These are phyloP conservation scores for Ictalurus punctatus DNA, from an alignment of 2,113 vertebrate genomes.

Conservation along the genomic window DNA sequence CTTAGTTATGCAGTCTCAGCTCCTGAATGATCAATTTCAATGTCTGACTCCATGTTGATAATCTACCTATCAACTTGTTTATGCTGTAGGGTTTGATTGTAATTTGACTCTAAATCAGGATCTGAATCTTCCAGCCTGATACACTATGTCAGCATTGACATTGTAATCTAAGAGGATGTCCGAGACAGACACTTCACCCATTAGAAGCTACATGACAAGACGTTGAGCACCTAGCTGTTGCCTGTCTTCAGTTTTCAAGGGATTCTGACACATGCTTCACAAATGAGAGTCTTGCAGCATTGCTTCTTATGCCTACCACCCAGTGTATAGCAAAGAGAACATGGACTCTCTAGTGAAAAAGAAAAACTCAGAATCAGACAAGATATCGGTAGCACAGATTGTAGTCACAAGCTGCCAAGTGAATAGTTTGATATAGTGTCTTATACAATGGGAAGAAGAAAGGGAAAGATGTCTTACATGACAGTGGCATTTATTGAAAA, in stretches of 20 bases:
- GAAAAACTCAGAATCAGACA: not conserved
- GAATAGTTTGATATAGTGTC: not conserved
- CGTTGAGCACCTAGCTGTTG: not conserved
- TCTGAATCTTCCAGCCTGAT: not conserved
- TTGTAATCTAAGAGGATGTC: not conserved
- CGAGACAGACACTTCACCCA: not conserved
- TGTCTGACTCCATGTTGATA: not conserved
- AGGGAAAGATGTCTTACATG: not conserved
- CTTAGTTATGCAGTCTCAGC: not conserved
- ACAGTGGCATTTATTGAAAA: not conserved
- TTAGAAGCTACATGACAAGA: not conserved
- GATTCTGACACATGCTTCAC: not conserved
- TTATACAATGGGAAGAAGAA: not conserved
- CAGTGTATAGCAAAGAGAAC: not conserved
- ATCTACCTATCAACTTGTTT: constrained; percentile 2
- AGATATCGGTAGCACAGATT: not conserved
- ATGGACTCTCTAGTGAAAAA: not conserved
- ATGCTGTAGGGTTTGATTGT: not conserved
- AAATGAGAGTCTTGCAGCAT: not conserved
- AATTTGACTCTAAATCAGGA: not conserved
- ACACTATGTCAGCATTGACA: not conserved
- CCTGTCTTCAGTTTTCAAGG: not conserved
- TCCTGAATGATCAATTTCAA: not conserved
- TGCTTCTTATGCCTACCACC: not conserved
- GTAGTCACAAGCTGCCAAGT: not conserved